Percentiles rank a stretch among this genome's conserved stretches.
Evolutionary conservation across 1,140 invertebrate genomes (phyloP).

Genomic region (Laupala kohalensis): DNA sequence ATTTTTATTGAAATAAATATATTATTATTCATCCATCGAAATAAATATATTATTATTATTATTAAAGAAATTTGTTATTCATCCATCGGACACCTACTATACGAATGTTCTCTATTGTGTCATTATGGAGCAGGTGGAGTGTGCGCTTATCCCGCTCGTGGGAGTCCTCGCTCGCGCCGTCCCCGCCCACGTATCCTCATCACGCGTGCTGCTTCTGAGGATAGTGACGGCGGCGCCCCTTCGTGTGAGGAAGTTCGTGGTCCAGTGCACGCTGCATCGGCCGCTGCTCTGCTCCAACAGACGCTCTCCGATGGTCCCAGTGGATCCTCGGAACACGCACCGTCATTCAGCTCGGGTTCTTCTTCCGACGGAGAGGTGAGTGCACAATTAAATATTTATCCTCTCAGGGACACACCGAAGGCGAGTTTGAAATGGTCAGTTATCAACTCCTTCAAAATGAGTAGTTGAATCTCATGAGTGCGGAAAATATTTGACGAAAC

Average conservation of each 20-base stretch:
- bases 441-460: too few relatives aligned
- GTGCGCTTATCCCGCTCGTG: constrained; percentile 21
- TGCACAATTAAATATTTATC: constrained; percentile 5
- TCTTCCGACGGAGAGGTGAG: constrained; percentile 1
- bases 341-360: neutral
- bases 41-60: too few relatives aligned
- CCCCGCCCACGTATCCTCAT: constrained; percentile 53
- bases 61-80: too few relatives aligned
- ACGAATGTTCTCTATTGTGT: too few relatives aligned
- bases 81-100: too few relatives aligned
- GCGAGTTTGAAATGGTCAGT: too few relatives aligned
- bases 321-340: neutral
- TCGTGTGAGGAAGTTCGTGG: constrained; percentile 23
- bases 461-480: too few relatives aligned
- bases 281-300: constrained; percentile 36
- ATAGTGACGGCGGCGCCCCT: constrained; percentile 38
- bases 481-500: too few relatives aligned
- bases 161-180: constrained; percentile 28
- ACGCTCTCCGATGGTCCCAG: constrained; percentile 17
- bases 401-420: too few relatives aligned
- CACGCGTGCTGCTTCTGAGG: constrained; percentile 53
- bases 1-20: too few relatives aligned
- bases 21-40: too few relatives aligned
- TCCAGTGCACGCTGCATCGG: constrained; percentile 38
- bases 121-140: too few relatives aligned